phyloP scores from a whole-genome alignment of 2,888 invertebrate genomes.

The Toxonevra muliebris region DNA sequence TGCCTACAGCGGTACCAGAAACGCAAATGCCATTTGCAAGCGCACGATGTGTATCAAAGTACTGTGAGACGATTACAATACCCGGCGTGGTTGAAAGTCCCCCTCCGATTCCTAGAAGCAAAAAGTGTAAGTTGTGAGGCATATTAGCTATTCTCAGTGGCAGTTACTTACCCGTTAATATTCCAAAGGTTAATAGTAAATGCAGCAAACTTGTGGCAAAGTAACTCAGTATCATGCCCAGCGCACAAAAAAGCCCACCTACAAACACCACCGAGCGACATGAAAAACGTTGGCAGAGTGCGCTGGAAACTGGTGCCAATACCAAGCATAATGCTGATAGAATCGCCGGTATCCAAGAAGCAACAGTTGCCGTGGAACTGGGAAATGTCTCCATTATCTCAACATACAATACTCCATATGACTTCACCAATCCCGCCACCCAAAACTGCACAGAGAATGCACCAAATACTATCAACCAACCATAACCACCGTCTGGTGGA shows the following conservation, averaged over 20 bases:
- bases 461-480: slow-evolving; percentile 80
- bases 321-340: slow-evolving; percentile 80
- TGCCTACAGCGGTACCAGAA: slow-evolving; percentile 82
- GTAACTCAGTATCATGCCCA: slow-evolving; percentile 75
- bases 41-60: slow-evolving; percentile 81
- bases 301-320: slow-evolving; percentile 78
- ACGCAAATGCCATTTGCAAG: slow-evolving; percentile 83
- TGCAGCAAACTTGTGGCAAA: slow-evolving; percentile 77
- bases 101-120: slow-evolving; percentile 74
- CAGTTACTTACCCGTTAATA: slow-evolving; percentile 71
- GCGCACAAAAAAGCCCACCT: slow-evolving; percentile 77
- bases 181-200: slow-evolving; percentile 76
- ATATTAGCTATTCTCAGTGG: not conserved
- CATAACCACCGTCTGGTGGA: slow-evolving; percentile 79
- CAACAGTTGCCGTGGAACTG: slow-evolving; percentile 77
- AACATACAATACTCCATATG: slow-evolving; percentile 82
- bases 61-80: slow-evolving; percentile 81
- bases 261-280: slow-evolving; percentile 77
- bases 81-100: slow-evolving; percentile 83
- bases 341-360: slow-evolving; percentile 83
- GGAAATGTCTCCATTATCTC: slow-evolving; percentile 83
- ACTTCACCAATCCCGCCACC: slow-evolving; percentile 83
- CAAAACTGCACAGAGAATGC: slow-evolving; percentile 84
- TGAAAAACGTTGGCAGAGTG: slow-evolving; percentile 75
- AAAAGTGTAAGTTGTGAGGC: too few species aligned